phyloP scores from a whole-genome alignment of 2,113 vertebrate genomes.

The Shinisaurus crocodilurus region DNA sequence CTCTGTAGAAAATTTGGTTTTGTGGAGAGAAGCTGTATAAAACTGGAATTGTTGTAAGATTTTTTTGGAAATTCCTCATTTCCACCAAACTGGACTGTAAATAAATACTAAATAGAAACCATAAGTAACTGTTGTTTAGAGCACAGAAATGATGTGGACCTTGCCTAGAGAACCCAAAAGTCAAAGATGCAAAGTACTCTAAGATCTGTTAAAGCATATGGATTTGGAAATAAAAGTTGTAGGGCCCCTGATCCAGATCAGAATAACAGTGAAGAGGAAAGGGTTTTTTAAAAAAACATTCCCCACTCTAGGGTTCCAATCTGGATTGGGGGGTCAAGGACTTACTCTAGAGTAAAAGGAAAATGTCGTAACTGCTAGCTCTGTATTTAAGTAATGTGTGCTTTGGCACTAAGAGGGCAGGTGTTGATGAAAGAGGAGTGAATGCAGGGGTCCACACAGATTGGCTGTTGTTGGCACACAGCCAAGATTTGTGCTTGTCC shows the following conservation, averaged over 20 bases:
- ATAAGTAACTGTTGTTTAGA: background rate
- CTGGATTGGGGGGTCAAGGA: too few species aligned
- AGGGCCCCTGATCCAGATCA: too few species aligned
- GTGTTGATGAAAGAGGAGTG: background rate
- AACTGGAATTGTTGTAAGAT: background rate
- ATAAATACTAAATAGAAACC: background rate
- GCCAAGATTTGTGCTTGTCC: background rate
- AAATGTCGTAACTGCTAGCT: too few species aligned
- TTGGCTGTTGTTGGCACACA: background rate
- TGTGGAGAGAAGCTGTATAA: background rate
- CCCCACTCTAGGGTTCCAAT: too few species aligned
- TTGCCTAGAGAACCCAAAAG: background rate
- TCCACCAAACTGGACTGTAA: background rate
- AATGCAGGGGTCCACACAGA: background rate
- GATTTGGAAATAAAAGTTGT: too few species aligned
- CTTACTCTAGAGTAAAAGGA: too few species aligned
- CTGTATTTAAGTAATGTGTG: too few species aligned
- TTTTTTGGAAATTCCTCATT: background rate
- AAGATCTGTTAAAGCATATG: too few species aligned
- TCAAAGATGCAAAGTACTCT: too few species aligned
- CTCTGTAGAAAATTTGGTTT: background rate
- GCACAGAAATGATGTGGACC: background rate
- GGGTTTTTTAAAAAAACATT: too few species aligned
- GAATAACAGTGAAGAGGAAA: too few species aligned
- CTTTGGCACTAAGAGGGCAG: background rate